Evolutionary conservation across 2,888 invertebrate genomes (phyloP).

Genomic region (Prionchulus punctatus): DNA sequence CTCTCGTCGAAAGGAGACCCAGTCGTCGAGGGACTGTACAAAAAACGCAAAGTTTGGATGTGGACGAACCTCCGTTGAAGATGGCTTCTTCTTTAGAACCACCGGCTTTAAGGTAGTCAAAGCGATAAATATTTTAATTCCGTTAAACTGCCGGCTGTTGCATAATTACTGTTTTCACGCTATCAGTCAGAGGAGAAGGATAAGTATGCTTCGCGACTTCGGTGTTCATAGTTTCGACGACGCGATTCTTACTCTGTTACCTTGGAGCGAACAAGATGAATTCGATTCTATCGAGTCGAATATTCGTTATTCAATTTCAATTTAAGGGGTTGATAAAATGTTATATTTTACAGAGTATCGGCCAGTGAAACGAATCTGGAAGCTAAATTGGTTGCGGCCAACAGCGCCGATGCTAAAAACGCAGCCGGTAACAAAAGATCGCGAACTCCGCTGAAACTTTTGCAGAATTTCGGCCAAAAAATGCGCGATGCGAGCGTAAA

Average conservation of each 20-base stretch:
- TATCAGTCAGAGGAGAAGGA: constrained; percentile 28
- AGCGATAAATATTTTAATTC: too few relatives aligned
- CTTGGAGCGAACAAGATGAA: constrained; percentile 11
- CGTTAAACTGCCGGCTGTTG: too few relatives aligned
- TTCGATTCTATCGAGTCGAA: neutral
- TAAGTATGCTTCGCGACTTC: constrained; percentile 26
- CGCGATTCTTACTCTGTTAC: constrained; percentile 24
- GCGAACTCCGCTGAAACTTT: constrained; percentile 12
- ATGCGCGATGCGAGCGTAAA: constrained; percentile 3
- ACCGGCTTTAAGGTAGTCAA: neutral
- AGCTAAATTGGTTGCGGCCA: neutral
- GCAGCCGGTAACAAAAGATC: constrained; percentile 8
- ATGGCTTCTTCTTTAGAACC: neutral
- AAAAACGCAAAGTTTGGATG: neutral
- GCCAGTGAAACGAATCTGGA: neutral
- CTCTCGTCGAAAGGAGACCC: neutral
- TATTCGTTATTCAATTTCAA: too few relatives aligned
- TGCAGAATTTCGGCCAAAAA: constrained; percentile 12
- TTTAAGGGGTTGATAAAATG: too few relatives aligned
- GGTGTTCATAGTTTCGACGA: constrained; percentile 28
- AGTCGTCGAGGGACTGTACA: neutral
- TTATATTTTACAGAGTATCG: neutral
- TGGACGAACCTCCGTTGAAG: neutral
- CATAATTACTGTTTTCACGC: too few relatives aligned
- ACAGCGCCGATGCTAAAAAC: too few relatives aligned